Conservation (phyloP, 2,888 invertebrate species). For the Drosophila nr. perissopoda region DNA sequence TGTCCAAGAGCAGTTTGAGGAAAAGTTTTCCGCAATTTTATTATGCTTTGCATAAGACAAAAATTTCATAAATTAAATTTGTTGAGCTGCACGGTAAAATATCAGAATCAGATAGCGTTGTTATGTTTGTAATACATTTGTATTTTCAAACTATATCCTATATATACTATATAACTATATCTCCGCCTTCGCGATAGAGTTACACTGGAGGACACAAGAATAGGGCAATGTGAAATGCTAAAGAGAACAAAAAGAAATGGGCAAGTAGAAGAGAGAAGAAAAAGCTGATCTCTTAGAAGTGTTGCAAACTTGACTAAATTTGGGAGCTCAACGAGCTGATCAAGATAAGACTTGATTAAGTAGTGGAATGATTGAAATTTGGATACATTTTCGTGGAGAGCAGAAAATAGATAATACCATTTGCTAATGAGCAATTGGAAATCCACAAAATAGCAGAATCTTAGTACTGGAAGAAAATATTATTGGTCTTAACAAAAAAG, state of each 20-base stretch:
- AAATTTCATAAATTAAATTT: no score
- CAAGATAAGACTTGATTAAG: conserved; percentile 77
- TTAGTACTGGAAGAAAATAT: conserved; percentile 77
- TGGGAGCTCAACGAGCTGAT: conserved; percentile 66
- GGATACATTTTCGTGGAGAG: conserved; percentile 68
- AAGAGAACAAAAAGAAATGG: background rate
- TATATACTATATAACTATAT: no score
- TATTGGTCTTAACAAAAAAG: conserved; percentile 79
- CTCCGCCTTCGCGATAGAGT: conserved; percentile 35
- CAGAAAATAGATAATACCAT: conserved; percentile 75
- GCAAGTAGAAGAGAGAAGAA: background rate
- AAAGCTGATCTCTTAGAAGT: conserved; percentile 40
- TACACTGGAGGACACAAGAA: conserved; percentile 48
- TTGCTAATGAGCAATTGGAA: conserved; percentile 67
- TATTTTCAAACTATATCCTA: conserved; percentile 47
- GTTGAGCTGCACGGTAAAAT: conserved; percentile 45
- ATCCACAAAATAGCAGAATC: conserved; percentile 66
- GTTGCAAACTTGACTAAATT: conserved; percentile 62
- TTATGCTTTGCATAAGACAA: no score
- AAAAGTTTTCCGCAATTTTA: background rate
- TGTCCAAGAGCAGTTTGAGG: background rate
- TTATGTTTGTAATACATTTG: conserved; percentile 64
- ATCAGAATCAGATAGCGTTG: conserved; percentile 69
- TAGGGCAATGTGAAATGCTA: conserved; percentile 34
- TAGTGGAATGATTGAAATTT: conserved; percentile 75